Evolutionary conservation across 1,140 invertebrate species (phyloP), one percentile per base, ranked within the genome.

Genomic region (Neocloeon triangulifer): DNA sequence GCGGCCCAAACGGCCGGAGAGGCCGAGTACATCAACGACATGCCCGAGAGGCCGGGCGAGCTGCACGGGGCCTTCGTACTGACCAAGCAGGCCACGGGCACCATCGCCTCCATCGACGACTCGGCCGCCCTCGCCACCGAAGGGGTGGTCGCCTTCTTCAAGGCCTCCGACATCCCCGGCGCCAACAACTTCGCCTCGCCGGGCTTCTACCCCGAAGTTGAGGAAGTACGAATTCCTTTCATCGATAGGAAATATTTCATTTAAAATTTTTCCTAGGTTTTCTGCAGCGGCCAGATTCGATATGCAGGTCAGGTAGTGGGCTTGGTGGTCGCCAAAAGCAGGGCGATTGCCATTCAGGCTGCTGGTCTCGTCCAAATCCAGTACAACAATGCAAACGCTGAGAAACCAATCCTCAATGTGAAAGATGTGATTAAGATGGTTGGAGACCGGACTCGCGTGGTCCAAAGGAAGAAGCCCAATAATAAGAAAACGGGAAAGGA

Each of bases 1-100:
- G 42, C 72, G 18, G 55, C 67, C 20, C 76, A 86, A 58, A n/a
- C n/a, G n/a, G n/a, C n/a, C n/a, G 77, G 76, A 4, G 73, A 78
- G 45, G 74, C 66, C n/a, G 53, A 65, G 38, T 78, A 70, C 42
- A 43, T 58, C 14, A 71, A 73, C 40, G 73, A 77, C 42, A 46
- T 73, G 25, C 61, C 62, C 13, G 47, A 56, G 0, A 44, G 56
- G 14, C 47, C 52, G 1, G 50, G 59, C 12, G 61, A 74, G 50
- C 54, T 75, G 7, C 70, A 64, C 50, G 69, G 56, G 15, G 71
- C 68, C 9, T 67, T 74, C 34, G 70, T 74, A 1, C 41, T 59
- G 4, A 54, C 64, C 0, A 61, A 57, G 8, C 51, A 59, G 25
- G 50, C 58, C 19, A 57, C 48, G 22, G 66, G 64, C 1, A 53